Conservation (phyloP, 2,888 invertebrate species). For the Ennomos quercinarius region DNA sequence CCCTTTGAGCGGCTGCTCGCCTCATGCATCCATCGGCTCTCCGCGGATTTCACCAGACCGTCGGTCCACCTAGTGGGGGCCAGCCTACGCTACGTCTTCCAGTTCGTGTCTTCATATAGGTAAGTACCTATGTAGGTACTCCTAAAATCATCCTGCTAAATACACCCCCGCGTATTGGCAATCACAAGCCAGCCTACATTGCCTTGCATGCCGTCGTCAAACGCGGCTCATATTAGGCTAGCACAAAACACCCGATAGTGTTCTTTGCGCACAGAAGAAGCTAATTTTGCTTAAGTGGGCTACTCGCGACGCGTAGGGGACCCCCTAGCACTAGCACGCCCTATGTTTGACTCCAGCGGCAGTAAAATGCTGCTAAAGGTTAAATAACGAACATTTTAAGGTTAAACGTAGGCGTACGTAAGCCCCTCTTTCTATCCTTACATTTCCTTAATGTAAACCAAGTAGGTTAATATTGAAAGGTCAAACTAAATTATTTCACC, state of each 20-base stretch:
- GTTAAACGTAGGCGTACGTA: not conserved
- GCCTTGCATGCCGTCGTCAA: constrained; percentile 75
- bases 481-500: no score
- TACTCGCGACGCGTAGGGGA: constrained; percentile 68
- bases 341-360: constrained; percentile 64
- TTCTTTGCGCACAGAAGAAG: constrained; percentile 82
- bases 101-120: no score
- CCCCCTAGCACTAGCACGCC: constrained; percentile 55
- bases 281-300: constrained; percentile 85
- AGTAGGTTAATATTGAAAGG: no score
- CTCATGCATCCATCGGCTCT: no score
- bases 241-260: constrained; percentile 82
- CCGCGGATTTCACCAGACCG: no score
- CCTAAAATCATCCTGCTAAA: constrained; percentile 1
- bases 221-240: constrained; percentile 70
- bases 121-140: no score
- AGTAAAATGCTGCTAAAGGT: constrained; percentile 65
- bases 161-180: constrained; percentile 56
- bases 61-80: no score
- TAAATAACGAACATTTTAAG: constrained; percentile 1
- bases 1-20: no score
- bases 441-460: not conserved
- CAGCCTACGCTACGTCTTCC: no score
- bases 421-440: not conserved
- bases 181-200: constrained; percentile 47